phyloP scores from a whole-genome alignment of 2,113 vertebrate species.

The Saimiri boliviensis region DNA sequence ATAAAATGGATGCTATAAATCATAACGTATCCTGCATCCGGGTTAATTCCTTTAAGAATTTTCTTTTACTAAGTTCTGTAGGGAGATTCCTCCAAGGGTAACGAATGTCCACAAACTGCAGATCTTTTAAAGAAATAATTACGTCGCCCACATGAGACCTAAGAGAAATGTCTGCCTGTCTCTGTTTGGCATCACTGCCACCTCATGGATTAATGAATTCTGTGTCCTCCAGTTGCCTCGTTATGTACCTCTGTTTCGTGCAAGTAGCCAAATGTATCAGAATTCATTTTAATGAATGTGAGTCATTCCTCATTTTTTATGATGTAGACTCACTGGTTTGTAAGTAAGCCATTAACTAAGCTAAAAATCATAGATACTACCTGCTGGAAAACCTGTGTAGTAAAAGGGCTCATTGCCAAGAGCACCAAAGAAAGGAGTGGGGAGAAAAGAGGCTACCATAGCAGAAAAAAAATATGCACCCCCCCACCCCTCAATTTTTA shows the following conservation, averaged over 20 bases:
- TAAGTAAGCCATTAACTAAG: constrained; percentile 80
- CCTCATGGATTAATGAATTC: constrained; percentile 83
- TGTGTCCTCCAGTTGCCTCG: constrained; percentile 78
- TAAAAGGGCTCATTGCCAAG: constrained; percentile 64
- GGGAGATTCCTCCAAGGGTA: constrained; percentile 26
- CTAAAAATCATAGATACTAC: constrained; percentile 83
- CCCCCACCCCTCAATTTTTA: not conserved
- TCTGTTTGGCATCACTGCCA: constrained; percentile 81
- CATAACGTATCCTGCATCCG: not conserved
- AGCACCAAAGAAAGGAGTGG: not conserved
- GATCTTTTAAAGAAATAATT: constrained; percentile 70
- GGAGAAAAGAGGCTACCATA: not conserved
- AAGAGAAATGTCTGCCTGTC: constrained; percentile 73
- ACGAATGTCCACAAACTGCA: constrained; percentile 54
- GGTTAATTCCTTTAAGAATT: constrained; percentile 41
- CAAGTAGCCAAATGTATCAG: constrained; percentile 81
- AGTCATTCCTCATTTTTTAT: constrained; percentile 81
- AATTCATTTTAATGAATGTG: constrained; percentile 83
- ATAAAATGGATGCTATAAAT: not conserved
- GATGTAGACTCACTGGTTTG: constrained; percentile 74
- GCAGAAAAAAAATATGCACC: not conserved
- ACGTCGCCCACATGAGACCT: constrained; percentile 70
- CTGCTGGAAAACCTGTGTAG: constrained; percentile 77
- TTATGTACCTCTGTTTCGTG: constrained; percentile 78
- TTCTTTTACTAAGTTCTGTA: constrained; percentile 58